A percentile compares a stretch with the other conserved stretches of the same genome.
These are phyloP conservation scores for Stomatorhinus walkeri DNA, from an alignment of 2,797 vertebrate species.

Conservation along the genomic window DNA sequence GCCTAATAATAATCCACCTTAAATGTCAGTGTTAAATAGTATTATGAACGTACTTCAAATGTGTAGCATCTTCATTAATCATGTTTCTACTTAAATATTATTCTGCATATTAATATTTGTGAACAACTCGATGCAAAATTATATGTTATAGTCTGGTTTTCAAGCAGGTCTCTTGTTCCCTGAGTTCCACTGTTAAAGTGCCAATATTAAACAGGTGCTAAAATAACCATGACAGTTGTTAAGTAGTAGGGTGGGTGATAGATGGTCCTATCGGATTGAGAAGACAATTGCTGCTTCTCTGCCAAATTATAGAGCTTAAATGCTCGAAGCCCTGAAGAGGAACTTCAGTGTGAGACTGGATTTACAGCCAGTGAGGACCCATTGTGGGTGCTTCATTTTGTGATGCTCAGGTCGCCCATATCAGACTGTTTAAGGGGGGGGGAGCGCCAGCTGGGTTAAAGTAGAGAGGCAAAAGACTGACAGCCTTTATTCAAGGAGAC, in stretches of 20 bases:
- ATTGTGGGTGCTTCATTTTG: background rate
- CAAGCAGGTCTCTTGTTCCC: background rate
- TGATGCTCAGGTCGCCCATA: background rate
- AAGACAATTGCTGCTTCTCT: conserved; percentile 17
- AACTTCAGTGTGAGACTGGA: background rate
- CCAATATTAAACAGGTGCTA: conserved; percentile 5
- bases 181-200: background rate
- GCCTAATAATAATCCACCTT: background rate
- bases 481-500: background rate
- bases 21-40: background rate
- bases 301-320: background rate
- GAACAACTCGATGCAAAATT: background rate
- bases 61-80: background rate
- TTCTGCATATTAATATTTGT: background rate
- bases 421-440: background rate
- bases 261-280: conserved; percentile 17
- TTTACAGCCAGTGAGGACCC: background rate
- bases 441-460: background rate
- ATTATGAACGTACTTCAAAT: background rate
- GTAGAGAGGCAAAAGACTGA: background rate
- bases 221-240: conserved; percentile 37
- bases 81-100: background rate
- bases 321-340: background rate
- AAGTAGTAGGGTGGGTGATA: conserved; percentile 28
- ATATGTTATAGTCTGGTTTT: background rate